Base-by-base conservation (phyloP, 2,797 vertebrate genomes). In the Smutsia temminckii region DNA sequence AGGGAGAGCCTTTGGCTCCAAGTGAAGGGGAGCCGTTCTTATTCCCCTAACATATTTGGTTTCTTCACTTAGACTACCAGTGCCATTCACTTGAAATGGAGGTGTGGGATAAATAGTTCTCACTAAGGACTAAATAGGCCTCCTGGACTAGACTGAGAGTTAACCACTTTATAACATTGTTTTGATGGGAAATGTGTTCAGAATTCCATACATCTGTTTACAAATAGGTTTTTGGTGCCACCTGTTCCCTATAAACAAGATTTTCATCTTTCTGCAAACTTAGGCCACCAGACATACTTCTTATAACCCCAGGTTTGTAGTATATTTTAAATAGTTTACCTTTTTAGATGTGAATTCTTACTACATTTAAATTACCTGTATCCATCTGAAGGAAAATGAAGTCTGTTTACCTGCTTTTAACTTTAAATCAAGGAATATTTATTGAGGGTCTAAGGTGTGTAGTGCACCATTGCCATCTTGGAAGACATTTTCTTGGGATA, bases 381-480 rank as follows among this genome's bases (percentile, higher is more conserved):
- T 80, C 21, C 21, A 59, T 93, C 42, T 78, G 79, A 87, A 96
- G 53, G 64, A 96, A 94, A 80, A 91, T 69, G 69, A 81, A 74
- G 57, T 91, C 3, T 91, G 34, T 63, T 85, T 89, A 37, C 83
- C 7, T 89, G 63, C 34, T 74, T 37, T 85, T 94, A 66, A 84
- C 85, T 90, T 96, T 85, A 88, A 85, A 71, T 85, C 40, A 77
- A 77, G 79, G 53, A 81, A n/a, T 91, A 53, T 80, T 63, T 77
- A 25, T 85, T 75, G 55, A 86, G 71, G 18, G 20, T 63, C 5
- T 95, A 37, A 55, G 21, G 17, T 59, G 42, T 55, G 11, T 49
- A 55, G 40, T 37, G 6, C 8, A 59, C 5, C 27, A 29, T 34
- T 88, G 46, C 80, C 40, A 61, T 72, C 25, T 78, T 87, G 16